Evolutionary conservation across 2,113 vertebrate species (phyloP), one percentile per base, ranked within the genome.

Genomic region (Megaceryle torquata): DNA sequence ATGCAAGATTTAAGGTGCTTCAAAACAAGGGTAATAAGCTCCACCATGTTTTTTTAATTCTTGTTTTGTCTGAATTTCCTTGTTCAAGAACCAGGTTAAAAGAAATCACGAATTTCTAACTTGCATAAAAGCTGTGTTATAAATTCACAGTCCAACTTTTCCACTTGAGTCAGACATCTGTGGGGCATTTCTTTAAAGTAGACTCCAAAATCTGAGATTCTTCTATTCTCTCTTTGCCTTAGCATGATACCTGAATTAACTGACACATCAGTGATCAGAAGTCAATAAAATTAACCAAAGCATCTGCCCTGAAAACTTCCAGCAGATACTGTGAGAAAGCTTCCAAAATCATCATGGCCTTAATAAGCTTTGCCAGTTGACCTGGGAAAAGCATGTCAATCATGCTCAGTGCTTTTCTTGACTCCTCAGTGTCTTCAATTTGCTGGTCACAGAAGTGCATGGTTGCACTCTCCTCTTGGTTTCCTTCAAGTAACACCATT

Each of bases 371-470:
- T 43, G 20, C 25, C 14, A 61, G 15, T 22, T 82, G 10, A 74
- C 29, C 19, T 48, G 26, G 22, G 19, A 79, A 43, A n/a, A 57
- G 41, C 15, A 39, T 26, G 14, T 48, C 67, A 43, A 10, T 69
- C 29, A 29, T 10, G n/a, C 6, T 53, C 13, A 25, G 20, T n/a
- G 13, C 26, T 82, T 79, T 56, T 29, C n/a, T 69, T 75, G 35
- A 26, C 5, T 60, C 24, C 54, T 71, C 25, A 74, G 48, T 41
- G 13, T 26, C 46, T 59, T 71, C 51, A 50, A 0, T 64, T 78
- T 56, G 6, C 29, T 64, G 18, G 10, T 46, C 41, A n/a, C 14
- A 43, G 37, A 64, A 13, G 28, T 3, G 1, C 0, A 1, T 4
- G 9, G 12, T 29, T 43, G 70, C 16, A 43, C 6, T 77, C 4